Percentiles rank a stretch among this genome's conserved stretches.
phyloP scores from a whole-genome alignment of 2,797 vertebrate species.

The Tenualosa ilisha region DNA sequence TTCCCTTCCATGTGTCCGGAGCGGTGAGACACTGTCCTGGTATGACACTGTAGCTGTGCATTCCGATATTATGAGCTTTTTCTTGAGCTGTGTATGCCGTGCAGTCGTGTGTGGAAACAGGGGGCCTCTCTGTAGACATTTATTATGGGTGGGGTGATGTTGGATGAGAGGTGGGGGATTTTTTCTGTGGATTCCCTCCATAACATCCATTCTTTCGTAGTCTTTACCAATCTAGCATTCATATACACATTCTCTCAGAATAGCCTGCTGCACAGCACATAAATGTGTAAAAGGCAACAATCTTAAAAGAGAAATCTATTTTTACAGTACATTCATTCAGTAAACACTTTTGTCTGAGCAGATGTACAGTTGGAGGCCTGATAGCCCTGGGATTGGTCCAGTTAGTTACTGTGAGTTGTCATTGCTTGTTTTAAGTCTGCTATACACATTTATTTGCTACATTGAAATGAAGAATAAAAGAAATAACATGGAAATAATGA shows the following conservation, averaged over 20 bases:
- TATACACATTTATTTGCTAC: background rate
- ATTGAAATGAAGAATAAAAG: too few species aligned
- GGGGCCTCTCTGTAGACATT: background rate
- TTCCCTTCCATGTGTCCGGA: background rate
- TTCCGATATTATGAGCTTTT: background rate
- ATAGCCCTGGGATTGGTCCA: background rate
- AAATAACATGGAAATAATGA: too few species aligned
- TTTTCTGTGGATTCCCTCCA: background rate
- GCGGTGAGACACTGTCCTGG: background rate
- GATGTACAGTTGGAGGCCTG: background rate
- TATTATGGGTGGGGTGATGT: slow-evolving; percentile 3
- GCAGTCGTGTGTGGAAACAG: background rate
- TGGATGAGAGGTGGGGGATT: background rate
- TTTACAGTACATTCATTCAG: background rate
- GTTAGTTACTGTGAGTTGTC: background rate
- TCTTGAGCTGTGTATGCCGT: background rate
- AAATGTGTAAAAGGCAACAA: background rate
- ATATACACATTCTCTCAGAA: background rate
- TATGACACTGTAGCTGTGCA: background rate
- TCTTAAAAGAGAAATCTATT: background rate
- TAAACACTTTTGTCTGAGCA: background rate
- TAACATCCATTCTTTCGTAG: background rate
- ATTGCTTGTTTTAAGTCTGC: background rate
- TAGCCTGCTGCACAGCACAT: background rate
- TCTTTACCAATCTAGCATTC: background rate